Conservation (phyloP, 2,797 vertebrate species). For the Microctenopoma lineatum region DNA sequence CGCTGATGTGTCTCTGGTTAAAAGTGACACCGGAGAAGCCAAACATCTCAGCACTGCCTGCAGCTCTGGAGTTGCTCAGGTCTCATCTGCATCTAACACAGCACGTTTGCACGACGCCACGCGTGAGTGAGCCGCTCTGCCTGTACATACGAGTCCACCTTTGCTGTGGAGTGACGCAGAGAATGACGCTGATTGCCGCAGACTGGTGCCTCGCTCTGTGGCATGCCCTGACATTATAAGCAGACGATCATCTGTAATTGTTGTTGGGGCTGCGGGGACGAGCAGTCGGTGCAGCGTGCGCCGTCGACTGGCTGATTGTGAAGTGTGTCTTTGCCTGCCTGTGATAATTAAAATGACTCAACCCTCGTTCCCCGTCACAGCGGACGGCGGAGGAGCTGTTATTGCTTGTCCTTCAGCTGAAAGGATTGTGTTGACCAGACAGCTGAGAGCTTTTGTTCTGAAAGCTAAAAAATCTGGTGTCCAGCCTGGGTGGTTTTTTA, state of each 20-base stretch:
- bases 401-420: slow-evolving; percentile 68
- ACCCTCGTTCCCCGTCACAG: slow-evolving; percentile 28
- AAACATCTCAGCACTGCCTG: background rate
- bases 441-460: slow-evolving; percentile 72
- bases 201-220: slow-evolving; percentile 33
- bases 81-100: slow-evolving; percentile 43
- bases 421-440: slow-evolving; percentile 48
- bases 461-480: slow-evolving; percentile 54
- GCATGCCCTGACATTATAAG: slow-evolving; percentile 60
- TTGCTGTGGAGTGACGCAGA: slow-evolving; percentile 1
- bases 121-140: background rate
- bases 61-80: slow-evolving; percentile 6
- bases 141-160: slow-evolving; percentile 17
- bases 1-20: background rate
- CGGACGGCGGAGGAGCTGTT: slow-evolving; percentile 40
- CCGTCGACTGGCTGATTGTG: slow-evolving; percentile 61
- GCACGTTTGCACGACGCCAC: slow-evolving; percentile 22
- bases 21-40: background rate
- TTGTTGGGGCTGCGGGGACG: slow-evolving; percentile 31
- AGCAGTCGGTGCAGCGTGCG: slow-evolving; percentile 23
- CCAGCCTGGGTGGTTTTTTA: slow-evolving; percentile 58
- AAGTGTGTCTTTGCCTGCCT: slow-evolving; percentile 64
- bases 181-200: slow-evolving; percentile 31
- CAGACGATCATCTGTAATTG: slow-evolving; percentile 65
- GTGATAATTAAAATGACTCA: slow-evolving; percentile 75